A percentile compares a stretch with the other conserved stretches of the same genome.
These are phyloP conservation scores for Scomberomorus guttatus DNA, from an alignment of 2,797 vertebrate genomes.

Conservation along the genomic window DNA sequence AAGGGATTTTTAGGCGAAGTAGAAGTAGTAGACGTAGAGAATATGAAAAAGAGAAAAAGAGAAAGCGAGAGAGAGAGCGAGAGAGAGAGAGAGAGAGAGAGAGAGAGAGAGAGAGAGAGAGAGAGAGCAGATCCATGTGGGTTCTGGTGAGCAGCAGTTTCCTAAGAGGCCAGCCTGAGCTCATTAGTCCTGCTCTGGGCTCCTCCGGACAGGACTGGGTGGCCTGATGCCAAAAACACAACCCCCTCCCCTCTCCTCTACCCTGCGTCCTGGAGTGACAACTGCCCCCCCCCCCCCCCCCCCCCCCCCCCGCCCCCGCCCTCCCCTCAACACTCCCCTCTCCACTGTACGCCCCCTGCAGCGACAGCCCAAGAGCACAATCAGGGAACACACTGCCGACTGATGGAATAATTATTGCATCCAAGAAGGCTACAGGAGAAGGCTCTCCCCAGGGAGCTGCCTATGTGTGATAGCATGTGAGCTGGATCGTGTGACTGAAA, in stretches of 20 bases:
- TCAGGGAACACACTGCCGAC: constrained; percentile 89
- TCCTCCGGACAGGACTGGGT: constrained; percentile 74
- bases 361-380: constrained; percentile 89
- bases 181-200: constrained; percentile 81
- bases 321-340: constrained; percentile 65
- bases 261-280: constrained; percentile 80
- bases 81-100: constrained; percentile 1
- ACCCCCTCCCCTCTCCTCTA: constrained; percentile 39
- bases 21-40: constrained; percentile 34
- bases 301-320: constrained; percentile 82
- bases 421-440: constrained; percentile 87
- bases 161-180: constrained; percentile 68
- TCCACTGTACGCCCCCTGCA: constrained; percentile 85
- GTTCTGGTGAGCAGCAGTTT: constrained; percentile 64
- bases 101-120: constrained; percentile 11
- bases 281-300: constrained; percentile 63
- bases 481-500: constrained; percentile 72
- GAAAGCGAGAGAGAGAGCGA: not conserved
- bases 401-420: constrained; percentile 95
- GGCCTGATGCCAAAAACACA: constrained; percentile 72
- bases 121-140: constrained; percentile 48
- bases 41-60: constrained; percentile 21
- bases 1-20: constrained; percentile 40
- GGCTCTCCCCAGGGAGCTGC: constrained; percentile 86
- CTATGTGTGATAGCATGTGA: constrained; percentile 80